Conservation (phyloP, 2,797 vertebrate species). For the Alosa sapidissima region DNA sequence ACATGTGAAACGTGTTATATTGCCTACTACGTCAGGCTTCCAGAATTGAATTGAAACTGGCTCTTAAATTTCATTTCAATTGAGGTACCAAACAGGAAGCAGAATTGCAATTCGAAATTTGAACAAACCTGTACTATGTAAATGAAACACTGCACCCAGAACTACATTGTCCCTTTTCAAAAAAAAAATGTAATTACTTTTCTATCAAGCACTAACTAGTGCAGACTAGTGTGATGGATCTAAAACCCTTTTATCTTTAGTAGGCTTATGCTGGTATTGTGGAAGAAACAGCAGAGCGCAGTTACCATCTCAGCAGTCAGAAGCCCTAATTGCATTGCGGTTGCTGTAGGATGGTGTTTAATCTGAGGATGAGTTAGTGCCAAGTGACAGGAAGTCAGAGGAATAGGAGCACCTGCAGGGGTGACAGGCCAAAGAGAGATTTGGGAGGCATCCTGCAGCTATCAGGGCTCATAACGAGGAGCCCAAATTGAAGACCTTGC, state of each 20-base stretch:
- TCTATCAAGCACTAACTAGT: not conserved
- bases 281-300: not conserved
- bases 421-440: not conserved
- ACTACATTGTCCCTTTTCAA: not conserved
- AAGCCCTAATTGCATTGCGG: not conserved
- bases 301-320: too few species aligned
- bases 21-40: too few species aligned
- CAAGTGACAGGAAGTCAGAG: not conserved
- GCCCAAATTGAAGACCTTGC: slow-evolving; percentile 68
- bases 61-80: too few species aligned
- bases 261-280: not conserved
- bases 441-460: slow-evolving; percentile 51
- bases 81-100: too few species aligned
- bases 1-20: too few species aligned
- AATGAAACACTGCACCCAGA: not conserved
- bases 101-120: too few species aligned
- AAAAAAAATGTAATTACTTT: not conserved
- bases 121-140: too few species aligned
- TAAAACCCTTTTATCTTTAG: not conserved
- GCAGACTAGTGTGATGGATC: not conserved
- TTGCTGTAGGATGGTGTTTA: too few species aligned
- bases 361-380: not conserved
- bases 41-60: too few species aligned
- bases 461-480: slow-evolving; percentile 65
- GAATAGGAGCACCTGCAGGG: not conserved